Conservation (phyloP, 2,888 invertebrate species). For the Smittia sp. region DNA sequence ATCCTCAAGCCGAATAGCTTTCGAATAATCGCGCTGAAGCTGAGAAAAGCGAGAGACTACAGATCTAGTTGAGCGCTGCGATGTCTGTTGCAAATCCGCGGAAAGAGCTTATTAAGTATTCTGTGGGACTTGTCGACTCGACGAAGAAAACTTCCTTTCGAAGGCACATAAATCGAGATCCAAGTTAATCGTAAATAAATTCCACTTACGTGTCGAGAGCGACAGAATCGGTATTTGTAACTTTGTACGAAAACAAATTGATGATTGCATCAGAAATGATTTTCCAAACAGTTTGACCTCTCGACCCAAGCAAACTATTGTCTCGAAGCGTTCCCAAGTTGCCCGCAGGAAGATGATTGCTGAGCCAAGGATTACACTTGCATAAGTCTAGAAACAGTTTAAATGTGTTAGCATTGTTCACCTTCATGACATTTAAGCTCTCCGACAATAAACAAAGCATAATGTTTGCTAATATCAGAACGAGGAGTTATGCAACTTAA, state of each 20-base stretch:
- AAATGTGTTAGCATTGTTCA: slow-evolving; percentile 22
- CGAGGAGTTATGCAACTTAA: not conserved
- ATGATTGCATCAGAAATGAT: not conserved
- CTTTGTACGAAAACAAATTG: not conserved
- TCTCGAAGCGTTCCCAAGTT: not conserved
- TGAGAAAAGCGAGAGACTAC: not conserved
- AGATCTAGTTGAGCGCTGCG: not conserved
- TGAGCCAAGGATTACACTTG: too few relatives aligned
- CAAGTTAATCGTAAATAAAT: slow-evolving; percentile 40
- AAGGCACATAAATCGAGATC: slow-evolving; percentile 28
- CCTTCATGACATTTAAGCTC: slow-evolving; percentile 38
- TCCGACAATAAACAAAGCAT: slow-evolving; percentile 27
- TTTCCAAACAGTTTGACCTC: not conserved
- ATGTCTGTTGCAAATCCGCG: slow-evolving; percentile 11
- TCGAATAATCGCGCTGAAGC: not conserved
- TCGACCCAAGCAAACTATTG: not conserved
- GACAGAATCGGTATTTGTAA: not conserved
- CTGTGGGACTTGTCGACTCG: not conserved
- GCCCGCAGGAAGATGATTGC: too few relatives aligned
- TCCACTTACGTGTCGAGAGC: not conserved
- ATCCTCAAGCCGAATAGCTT: not conserved
- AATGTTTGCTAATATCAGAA: not conserved
- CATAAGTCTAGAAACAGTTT: not conserved
- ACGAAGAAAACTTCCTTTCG: too few relatives aligned
- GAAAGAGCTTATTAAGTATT: not conserved